phyloP scores from a whole-genome alignment of 1,140 invertebrate species.

The Vanessa atalanta region DNA sequence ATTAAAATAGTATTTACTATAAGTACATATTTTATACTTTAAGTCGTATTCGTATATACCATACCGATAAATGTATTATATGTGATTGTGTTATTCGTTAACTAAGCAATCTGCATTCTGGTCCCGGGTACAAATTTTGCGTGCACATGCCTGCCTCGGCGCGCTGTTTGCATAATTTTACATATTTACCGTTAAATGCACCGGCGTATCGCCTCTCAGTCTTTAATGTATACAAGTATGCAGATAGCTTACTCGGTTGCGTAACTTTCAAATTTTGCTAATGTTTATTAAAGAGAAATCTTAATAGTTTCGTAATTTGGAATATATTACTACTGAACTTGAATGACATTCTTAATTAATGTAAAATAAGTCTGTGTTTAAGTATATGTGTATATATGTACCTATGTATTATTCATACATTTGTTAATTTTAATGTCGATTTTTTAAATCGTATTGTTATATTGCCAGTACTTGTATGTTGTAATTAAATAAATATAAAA shows the following conservation, averaged over 20 bases:
- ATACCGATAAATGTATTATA: constrained; percentile 37
- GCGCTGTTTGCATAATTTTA: constrained; percentile 72
- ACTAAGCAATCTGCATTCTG: constrained; percentile 63
- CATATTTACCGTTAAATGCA: constrained; percentile 69
- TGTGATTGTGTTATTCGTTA: constrained; percentile 50
- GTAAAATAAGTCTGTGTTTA: background rate
- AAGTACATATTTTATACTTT: background rate
- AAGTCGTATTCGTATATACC: background rate
- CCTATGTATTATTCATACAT: background rate
- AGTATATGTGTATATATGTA: background rate
- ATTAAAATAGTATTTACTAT: background rate
- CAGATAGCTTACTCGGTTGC: constrained; percentile 37
- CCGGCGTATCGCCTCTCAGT: constrained; percentile 38
- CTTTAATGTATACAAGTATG: constrained; percentile 41
- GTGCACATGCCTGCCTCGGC: constrained; percentile 50
- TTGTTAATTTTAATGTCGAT: no score
- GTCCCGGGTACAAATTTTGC: constrained; percentile 57
- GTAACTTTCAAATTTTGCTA: constrained; percentile 33
- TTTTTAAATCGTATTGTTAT: no score
- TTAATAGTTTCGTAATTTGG: constrained; percentile 17
- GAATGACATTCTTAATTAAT: background rate
- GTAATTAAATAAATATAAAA: no score
- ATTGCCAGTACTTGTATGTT: no score
- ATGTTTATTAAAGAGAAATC: constrained; percentile 31
- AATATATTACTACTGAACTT: constrained; percentile 14